Percentiles rank a stretch among this genome's conserved stretches.
phyloP scores from a whole-genome alignment of 2,113 vertebrate genomes.

The Sigmodon hispidus region DNA sequence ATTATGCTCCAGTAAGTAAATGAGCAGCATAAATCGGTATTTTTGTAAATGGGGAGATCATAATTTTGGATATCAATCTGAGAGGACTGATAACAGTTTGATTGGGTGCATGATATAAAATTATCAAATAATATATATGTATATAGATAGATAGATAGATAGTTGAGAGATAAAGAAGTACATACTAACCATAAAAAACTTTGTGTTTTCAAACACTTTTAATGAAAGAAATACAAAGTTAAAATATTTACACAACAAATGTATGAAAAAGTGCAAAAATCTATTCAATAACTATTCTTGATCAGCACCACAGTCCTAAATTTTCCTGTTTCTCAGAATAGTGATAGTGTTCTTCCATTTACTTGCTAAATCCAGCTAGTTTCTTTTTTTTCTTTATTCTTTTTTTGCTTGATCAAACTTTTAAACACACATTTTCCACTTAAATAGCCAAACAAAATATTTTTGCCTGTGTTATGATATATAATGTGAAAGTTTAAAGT shows the following conservation, averaged over 20 bases:
- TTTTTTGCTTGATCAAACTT: not conserved
- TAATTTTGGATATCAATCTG: no score
- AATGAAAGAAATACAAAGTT: no score
- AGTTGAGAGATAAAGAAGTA: no score
- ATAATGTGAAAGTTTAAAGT: not conserved
- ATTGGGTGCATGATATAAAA: no score
- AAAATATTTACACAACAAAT: not conserved
- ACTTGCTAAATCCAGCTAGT: not conserved
- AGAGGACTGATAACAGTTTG: no score
- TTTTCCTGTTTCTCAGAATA: not conserved
- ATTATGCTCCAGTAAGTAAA: no score
- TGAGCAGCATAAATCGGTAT: no score
- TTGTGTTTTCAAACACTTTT: no score
- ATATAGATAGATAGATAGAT: no score
- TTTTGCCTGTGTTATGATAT: not conserved
- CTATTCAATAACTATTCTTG: not conserved
- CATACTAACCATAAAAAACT: no score
- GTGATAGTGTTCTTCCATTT: not conserved
- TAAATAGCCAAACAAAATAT: not conserved
- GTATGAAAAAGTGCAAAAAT: not conserved
- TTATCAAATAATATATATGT: no score
- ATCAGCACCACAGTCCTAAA: not conserved
- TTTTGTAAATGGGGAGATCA: no score
- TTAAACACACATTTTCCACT: not conserved
- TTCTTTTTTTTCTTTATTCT: not conserved